These are phyloP conservation scores for Onthophagus sagittarius DNA, from an alignment of 2,888 invertebrate genomes.

Conservation along the genomic window DNA sequence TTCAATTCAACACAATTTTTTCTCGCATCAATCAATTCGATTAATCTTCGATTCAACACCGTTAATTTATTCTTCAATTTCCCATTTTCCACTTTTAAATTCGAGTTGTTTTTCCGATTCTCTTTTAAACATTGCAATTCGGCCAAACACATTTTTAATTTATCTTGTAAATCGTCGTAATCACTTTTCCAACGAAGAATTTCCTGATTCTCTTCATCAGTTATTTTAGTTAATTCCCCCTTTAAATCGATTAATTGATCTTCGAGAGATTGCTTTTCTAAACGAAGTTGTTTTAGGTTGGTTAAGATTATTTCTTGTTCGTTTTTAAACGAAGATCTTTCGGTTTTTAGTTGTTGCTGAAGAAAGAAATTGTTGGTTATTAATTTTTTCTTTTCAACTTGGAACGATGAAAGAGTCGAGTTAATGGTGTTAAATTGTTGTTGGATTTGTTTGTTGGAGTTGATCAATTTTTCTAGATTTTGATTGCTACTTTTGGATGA, in stretches of 20 bases:
- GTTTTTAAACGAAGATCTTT: not conserved
- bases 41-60: not conserved
- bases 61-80: not conserved
- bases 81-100: not conserved
- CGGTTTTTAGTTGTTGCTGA: not conserved
- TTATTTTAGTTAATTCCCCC: not conserved
- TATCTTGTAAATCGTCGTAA: not conserved
- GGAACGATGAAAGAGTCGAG: not conserved
- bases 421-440: not conserved
- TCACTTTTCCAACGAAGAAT: not conserved
- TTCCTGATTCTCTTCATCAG: not conserved
- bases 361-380: not conserved
- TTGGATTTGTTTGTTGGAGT: slow-evolving; percentile 2
- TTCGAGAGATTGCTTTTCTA: not conserved
- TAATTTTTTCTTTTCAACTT: not conserved
- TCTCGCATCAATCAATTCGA: not conserved
- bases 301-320: not conserved
- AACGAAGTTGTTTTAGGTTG: not conserved
- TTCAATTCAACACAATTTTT: not conserved
- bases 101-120: not conserved
- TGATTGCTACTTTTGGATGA: not conserved
- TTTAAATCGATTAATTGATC: not conserved
- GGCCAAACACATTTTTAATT: not conserved
- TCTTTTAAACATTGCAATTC: not conserved
- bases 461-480: not conserved